These are phyloP conservation scores for Asobara japonica DNA, from an alignment of 1,140 invertebrate genomes.

Conservation along the genomic window DNA sequence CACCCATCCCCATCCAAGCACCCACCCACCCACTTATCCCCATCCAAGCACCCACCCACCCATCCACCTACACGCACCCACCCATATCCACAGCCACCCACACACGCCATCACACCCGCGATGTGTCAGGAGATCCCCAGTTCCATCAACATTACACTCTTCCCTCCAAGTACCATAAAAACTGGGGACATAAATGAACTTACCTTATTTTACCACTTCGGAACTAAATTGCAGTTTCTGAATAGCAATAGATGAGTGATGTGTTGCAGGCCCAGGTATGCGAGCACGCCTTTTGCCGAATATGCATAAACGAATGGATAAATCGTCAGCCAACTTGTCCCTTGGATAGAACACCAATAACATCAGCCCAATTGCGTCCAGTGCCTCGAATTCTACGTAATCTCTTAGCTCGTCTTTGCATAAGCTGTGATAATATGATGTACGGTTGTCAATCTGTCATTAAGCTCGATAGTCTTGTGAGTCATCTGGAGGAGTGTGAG, in stretches of 20 bases:
- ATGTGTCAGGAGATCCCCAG: no score
- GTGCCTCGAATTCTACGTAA: conserved; percentile 93
- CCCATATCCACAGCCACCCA: no score
- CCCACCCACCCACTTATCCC: no score
- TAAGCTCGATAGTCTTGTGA: conserved; percentile 84
- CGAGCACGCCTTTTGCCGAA: conserved; percentile 95
- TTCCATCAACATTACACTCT: no score
- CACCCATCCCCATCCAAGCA: no score
- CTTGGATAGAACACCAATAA: conserved; percentile 89
- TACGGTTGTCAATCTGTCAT: conserved; percentile 87
- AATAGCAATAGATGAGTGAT: conserved; percentile 54
- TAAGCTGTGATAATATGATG: conserved; percentile 89
- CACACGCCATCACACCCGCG: no score
- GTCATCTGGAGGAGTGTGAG: conserved; percentile 91
- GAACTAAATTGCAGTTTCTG: conserved; percentile 39
- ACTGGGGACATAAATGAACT: no score
- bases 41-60: no score
- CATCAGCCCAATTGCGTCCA: conserved; percentile 84
- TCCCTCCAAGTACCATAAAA: no score
- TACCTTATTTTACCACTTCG: not conserved
- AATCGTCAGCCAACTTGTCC: conserved; percentile 92
- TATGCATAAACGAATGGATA: conserved; percentile 95
- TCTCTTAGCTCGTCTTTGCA: conserved; percentile 85
- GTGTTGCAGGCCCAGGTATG: conserved; percentile 86
- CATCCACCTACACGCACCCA: no score